A percentile compares a stretch with the other conserved stretches of the same genome.
These are phyloP conservation scores for Vombatus ursinus DNA, from an alignment of 2,113 vertebrate species.

Conservation along the genomic window DNA sequence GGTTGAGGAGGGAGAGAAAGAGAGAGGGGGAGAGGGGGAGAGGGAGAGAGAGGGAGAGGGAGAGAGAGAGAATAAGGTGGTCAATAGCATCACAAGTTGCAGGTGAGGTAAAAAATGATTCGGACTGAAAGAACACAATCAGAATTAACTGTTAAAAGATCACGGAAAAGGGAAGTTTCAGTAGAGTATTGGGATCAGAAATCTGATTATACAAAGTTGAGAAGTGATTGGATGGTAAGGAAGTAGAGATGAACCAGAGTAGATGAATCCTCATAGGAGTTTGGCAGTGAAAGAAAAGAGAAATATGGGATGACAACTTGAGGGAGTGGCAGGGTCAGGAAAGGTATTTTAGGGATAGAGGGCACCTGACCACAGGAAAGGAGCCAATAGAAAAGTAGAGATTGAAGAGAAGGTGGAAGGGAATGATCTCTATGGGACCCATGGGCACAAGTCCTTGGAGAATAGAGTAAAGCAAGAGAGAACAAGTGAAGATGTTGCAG, in stretches of 20 bases:
- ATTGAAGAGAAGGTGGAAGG: background rate
- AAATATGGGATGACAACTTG: background rate
- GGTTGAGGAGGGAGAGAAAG: too few species aligned
- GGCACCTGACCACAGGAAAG: background rate
- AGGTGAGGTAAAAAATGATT: background rate
- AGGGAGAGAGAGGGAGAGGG: too few species aligned
- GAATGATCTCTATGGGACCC: background rate
- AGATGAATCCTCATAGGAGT: background rate
- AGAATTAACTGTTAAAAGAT: background rate
- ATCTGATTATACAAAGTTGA: background rate
- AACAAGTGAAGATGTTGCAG: background rate
- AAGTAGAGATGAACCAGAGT: background rate
- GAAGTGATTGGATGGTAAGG: background rate
- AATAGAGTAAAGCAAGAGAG: background rate
- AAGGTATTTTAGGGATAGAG: background rate
- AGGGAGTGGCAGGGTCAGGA: background rate
- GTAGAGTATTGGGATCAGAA: background rate
- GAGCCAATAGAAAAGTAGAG: background rate
- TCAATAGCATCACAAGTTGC: background rate
- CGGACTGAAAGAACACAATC: background rate
- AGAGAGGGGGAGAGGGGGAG: too few species aligned
- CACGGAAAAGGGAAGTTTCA: background rate
- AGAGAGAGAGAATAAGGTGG: background rate
- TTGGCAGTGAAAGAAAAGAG: background rate
- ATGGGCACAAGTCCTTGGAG: background rate